Percentiles rank a stretch among this genome's conserved stretches.
Conservation (phyloP, 2,113 vertebrate species). For the Toxostoma redivivum region DNA sequence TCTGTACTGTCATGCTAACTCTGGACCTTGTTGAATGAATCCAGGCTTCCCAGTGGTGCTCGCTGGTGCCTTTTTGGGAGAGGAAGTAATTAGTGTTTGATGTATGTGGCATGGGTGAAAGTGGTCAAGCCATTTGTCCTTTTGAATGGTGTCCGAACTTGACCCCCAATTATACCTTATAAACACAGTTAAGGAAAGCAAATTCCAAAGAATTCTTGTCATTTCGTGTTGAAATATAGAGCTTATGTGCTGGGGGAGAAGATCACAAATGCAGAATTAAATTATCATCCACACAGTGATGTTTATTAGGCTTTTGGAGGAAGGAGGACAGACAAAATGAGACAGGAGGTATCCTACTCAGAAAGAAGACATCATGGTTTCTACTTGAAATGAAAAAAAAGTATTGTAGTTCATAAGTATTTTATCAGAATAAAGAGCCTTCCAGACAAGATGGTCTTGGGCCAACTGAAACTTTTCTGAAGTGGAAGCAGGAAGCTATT, state of each 20-base stretch:
- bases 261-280: neutral
- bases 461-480: neutral
- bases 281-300: neutral
- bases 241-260: neutral
- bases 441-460: neutral
- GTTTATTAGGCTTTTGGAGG: neutral
- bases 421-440: neutral
- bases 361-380: neutral
- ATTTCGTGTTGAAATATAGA: neutral
- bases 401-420: neutral
- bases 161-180: neutral
- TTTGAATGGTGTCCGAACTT: neutral
- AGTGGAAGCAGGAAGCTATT: neutral
- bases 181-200: neutral
- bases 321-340: neutral
- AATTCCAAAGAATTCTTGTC: neutral
- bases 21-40: rapidly evolving
- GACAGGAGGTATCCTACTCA: neutral
- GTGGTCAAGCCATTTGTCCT: neutral
- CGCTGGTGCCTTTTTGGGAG: neutral
- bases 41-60: neutral
- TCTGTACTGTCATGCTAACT: neutral
- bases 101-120: neutral
- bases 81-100: rapidly evolving
- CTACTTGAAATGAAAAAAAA: neutral